Conservation (phyloP, 1,140 invertebrate species). For the Drosophila pallidifrons region DNA sequence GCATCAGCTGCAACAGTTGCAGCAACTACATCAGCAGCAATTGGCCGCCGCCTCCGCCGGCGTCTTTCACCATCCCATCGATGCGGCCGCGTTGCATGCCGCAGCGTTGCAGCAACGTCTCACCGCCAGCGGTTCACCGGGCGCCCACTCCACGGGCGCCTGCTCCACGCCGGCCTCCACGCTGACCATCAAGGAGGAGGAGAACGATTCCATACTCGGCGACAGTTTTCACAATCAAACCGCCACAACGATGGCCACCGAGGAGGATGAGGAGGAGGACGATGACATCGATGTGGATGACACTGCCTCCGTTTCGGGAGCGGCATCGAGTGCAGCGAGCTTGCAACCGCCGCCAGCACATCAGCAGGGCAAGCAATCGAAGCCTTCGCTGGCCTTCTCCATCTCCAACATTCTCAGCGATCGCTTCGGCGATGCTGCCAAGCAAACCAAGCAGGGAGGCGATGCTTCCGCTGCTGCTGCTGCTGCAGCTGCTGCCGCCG, state of each 20-base stretch:
- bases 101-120: conserved; percentile 73
- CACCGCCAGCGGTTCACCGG: conserved; percentile 64
- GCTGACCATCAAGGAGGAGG: conserved; percentile 82
- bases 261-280: conserved; percentile 68
- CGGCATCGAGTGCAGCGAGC: conserved; percentile 17
- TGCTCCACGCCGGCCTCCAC: conserved; percentile 77
- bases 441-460: conserved; percentile 39
- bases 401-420: conserved; percentile 84
- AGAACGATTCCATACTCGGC: conserved; percentile 79
- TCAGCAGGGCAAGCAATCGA: conserved; percentile 63
- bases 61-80: conserved; percentile 78
- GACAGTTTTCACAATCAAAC: conserved; percentile 81
- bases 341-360: conserved; percentile 73
- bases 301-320: conserved; percentile 31
- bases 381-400: conserved; percentile 79
- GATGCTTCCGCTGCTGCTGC: conserved; percentile 27
- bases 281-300: conserved; percentile 80
- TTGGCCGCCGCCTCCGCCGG: conserved; percentile 59
- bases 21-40: conserved; percentile 80
- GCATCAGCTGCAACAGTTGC: conserved; percentile 77
- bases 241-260: conserved; percentile 59
- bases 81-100: conserved; percentile 66
- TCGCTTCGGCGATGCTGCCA: conserved; percentile 75
- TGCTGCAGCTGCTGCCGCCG: conserved; percentile 23
- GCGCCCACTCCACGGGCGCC: conserved; percentile 54